A percentile compares a stretch with the other conserved stretches of the same genome.
phyloP scores from a whole-genome alignment of 2,797 vertebrate species.

The Enteromius trimaculatus region DNA sequence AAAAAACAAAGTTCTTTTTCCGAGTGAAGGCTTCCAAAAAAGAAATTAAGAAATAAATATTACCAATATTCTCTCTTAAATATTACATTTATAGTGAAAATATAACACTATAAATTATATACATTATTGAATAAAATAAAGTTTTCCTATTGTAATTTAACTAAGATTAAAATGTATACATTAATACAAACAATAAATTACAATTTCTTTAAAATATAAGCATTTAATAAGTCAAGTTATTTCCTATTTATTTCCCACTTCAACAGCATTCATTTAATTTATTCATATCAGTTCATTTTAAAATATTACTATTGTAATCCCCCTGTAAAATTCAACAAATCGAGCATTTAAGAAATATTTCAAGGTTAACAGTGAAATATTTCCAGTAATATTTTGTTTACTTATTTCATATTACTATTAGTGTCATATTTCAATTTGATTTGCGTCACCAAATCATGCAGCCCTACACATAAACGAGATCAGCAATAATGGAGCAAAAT shows the following conservation, averaged over 20 bases:
- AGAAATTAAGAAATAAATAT: background rate
- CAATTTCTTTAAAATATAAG: background rate
- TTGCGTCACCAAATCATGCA: background rate
- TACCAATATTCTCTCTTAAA: background rate
- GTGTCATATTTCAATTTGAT: background rate
- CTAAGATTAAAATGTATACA: background rate
- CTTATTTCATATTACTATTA: no score
- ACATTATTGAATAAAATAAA: no score
- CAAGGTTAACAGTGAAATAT: background rate
- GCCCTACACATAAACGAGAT: background rate
- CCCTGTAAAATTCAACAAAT: background rate
- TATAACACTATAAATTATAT: no score
- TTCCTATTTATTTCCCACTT: no score
- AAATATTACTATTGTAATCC: background rate
- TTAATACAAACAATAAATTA: no score
- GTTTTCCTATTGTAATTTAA: background rate
- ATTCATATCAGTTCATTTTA: background rate
- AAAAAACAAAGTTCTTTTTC: background rate
- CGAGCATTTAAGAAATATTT: background rate
- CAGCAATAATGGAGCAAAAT: background rate
- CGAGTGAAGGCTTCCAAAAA: background rate
- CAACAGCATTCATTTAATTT: background rate
- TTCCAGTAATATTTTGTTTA: background rate
- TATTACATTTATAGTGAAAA: background rate
- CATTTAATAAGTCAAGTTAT: background rate